Conservation (phyloP, 2,888 invertebrate species). For the Catocala sponsa region DNA sequence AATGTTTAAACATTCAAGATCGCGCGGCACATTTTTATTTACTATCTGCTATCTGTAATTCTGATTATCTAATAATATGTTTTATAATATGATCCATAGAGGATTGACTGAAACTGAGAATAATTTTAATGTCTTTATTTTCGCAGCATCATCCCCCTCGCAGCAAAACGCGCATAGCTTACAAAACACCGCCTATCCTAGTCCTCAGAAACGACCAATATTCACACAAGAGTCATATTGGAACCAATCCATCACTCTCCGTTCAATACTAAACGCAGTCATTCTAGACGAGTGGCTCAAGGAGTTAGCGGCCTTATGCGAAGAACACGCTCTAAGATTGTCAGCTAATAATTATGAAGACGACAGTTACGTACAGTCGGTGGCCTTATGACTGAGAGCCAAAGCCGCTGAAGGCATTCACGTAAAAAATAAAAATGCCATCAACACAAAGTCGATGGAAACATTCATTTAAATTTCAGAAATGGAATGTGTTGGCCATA, state of each 20-base stretch:
- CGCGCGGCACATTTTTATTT: too few species aligned
- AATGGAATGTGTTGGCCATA: slow-evolving; percentile 40
- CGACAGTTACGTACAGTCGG: slow-evolving; percentile 71
- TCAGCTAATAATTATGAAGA: slow-evolving; percentile 73
- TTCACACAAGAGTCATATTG: slow-evolving; percentile 83
- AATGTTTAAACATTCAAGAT: too few species aligned
- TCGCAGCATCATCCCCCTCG: slow-evolving; percentile 59
- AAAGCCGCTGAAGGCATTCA: slow-evolving; percentile 57
- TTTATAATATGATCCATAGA: too few species aligned
- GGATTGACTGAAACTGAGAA: too few species aligned
- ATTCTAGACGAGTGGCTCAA: slow-evolving; percentile 98
- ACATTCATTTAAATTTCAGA: slow-evolving; percentile 47
- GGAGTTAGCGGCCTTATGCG: slow-evolving; percentile 97
- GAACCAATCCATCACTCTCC: slow-evolving; percentile 79
- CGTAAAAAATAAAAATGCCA: slow-evolving; percentile 43
- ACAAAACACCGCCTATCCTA: slow-evolving; percentile 53
- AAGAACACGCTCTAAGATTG: slow-evolving; percentile 94
- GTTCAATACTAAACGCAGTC: slow-evolving; percentile 90
- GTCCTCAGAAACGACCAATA: slow-evolving; percentile 65
- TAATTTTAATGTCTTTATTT: background rate
- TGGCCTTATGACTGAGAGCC: slow-evolving; percentile 82
- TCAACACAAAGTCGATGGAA: slow-evolving; percentile 44
- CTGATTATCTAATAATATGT: too few species aligned
- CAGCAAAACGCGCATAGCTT: slow-evolving; percentile 59
- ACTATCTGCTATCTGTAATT: too few species aligned